Evolutionary conservation across 64 coral and sea anemone species (phyloP).

Genomic region (Trachythela sp.): DNA sequence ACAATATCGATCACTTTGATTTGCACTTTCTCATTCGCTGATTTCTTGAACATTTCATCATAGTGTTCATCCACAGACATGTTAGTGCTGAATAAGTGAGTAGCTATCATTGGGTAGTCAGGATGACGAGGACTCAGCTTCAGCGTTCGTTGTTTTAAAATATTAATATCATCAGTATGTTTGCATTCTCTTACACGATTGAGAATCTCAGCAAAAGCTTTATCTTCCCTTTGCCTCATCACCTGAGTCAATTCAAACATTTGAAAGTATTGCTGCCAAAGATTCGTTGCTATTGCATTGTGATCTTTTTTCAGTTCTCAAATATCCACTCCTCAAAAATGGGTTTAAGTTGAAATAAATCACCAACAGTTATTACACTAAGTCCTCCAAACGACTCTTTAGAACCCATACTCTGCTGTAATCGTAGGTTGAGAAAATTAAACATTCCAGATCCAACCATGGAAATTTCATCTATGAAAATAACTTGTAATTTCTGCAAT

Average conservation of each 20-base stretch:
- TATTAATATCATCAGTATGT: not conserved
- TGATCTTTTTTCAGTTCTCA: not conserved
- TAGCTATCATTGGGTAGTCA: not conserved
- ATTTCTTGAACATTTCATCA: not conserved
- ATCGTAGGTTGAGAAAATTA: too few relatives aligned
- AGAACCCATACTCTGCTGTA: too few relatives aligned
- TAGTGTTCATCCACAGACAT: not conserved
- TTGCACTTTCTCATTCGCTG: not conserved
- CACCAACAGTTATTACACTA: too few relatives aligned
- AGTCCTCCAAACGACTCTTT: constrained; percentile 12
- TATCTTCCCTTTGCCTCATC: not conserved
- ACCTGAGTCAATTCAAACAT: not conserved
- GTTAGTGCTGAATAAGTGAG: constrained; percentile 1
- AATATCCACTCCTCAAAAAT: not conserved
- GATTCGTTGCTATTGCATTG: not conserved
- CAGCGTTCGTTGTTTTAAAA: not conserved
- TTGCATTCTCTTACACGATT: not conserved
- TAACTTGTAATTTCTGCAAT: too few relatives aligned
- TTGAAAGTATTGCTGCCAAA: not conserved
- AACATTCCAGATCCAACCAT: too few relatives aligned
- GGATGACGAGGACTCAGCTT: not conserved
- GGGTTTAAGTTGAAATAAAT: too few relatives aligned
- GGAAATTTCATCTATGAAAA: too few relatives aligned
- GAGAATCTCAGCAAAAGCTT: not conserved
- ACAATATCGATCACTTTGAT: not conserved